Base-by-base conservation (phyloP, 1,140 invertebrate genomes). In the Drosophila prosaltans region DNA sequence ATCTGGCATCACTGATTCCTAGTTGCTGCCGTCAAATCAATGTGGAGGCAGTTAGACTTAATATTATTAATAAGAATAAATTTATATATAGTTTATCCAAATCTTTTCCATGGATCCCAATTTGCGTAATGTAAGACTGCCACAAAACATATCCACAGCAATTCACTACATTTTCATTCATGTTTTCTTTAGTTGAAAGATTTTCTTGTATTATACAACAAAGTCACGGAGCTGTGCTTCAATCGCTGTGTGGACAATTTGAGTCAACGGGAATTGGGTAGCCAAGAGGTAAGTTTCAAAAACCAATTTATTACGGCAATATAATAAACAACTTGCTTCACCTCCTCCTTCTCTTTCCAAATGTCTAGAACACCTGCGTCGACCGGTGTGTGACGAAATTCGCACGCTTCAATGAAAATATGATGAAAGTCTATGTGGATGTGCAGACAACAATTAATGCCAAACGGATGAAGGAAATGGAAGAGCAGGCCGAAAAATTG, bases 351-450 rank as follows among this genome's bases (percentile, higher is more conserved):
- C 21, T 41, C 24, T 7, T 9, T 11, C 2, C 1, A 6, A 5
- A 9, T 63, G 26, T 68, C 39, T 91, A 96, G 95, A 94, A 95
- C 75, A 94, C 93, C 64, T 98, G 97, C 94, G 94, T 96, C 2
- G 82, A 95, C 16, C 97, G 97, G 89, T 98, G 97, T 90, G 95
- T 97, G 82, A 96, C 97, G 90, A 98, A 98, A 92, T 98, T 96
- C 91, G 92, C 97, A 45, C 97, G 97, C 92, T 95, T 97, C 92
- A 97, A 97, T 90, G 96, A 97, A 92, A 94, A 96, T 69, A 95
- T 98, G 78, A 92, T 92, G 92, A 88, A 74, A 40, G 78, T 82
- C 1, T 92, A 92, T 30, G 91, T 92, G 45, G 91, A 92, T 58
- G 91, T 91, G 45, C 92, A 92, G 60, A 80, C 89, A 28, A 88